Conservation (phyloP, 2,797 vertebrate species). For the Dendrocincla fuliginosa region DNA sequence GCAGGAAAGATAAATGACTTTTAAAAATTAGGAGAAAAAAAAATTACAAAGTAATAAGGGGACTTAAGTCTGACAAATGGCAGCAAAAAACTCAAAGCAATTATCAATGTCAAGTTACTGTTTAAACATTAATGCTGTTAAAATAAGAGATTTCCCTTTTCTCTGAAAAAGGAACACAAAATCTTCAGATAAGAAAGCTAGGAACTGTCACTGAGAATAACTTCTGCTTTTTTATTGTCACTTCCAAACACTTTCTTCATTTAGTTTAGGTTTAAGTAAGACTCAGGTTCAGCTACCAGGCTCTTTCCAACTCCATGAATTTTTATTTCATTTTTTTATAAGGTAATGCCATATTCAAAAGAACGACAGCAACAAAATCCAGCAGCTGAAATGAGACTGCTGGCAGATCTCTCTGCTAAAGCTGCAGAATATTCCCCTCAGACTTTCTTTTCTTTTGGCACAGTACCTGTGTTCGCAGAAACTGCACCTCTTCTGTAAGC, state of each 20-base stretch:
- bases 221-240: not conserved
- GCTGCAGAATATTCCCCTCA: not conserved
- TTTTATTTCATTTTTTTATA: not conserved
- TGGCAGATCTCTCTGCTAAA: not conserved
- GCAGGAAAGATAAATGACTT: not conserved
- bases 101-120: not conserved
- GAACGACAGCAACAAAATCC: not conserved
- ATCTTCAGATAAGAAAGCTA: not conserved
- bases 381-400: not conserved
- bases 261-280: not conserved
- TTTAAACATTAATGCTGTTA: not conserved
- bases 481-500: slow-evolving; percentile 83
- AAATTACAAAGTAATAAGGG: not conserved
- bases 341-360: not conserved
- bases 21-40: not conserved
- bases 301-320: not conserved
- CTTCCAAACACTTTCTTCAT: not conserved
- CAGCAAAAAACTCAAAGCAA: not conserved
- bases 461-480: slow-evolving; percentile 75
- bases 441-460: not conserved
- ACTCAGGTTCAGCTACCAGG: not conserved
- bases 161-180: not conserved
- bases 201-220: not conserved
- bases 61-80: not conserved
- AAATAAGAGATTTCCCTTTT: not conserved